Base-by-base conservation (phyloP, 1,140 invertebrate genomes). In the Drosophila triauraria region DNA sequence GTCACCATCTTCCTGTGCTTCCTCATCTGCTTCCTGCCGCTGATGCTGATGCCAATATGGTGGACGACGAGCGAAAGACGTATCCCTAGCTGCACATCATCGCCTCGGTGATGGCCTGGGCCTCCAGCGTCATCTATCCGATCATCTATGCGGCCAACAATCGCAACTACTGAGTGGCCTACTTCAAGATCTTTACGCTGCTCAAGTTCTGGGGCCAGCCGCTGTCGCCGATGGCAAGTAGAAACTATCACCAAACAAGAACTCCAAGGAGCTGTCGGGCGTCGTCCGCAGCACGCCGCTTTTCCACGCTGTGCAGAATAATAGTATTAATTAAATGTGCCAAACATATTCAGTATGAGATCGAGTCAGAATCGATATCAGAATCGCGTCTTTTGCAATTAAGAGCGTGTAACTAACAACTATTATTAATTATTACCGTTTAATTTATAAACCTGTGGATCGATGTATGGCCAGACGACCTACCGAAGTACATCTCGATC, bases 101-200 rank as follows among this genome's bases (percentile, higher is more conserved):
- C 32, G 96, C 96, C 1, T 97, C 97, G 0, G 95, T 97, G 30
- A 93, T 97, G 54, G 96, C 97, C 1, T 98, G 97, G 97, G 96
- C 96, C 2, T 97, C 97, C 1, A 95, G 96, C 50, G 97, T 97
- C 38, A 95, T 97, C 75, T 98, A 98, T 92, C 97, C 97, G 0
- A 94, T 98, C 63, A 97, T 98, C 76, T 98, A 98, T 93, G 97
- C 97, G 0, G 96, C 95, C 5, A 97, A 96, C 59, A 98, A 97
- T 92, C 95, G 96, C 77, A 96, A 97, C 72, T 98, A 98, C 32
- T 92, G 92, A 44, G 84, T 92, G 15, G 92, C 92, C 20, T 93
- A 93, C 58, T 92, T 77, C 57, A 91, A 93, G 59, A 81, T 92
- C 53, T 91, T 92, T 51, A 71, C 88, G 27, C 54, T 85, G 54